Percentiles rank a stretch among this genome's conserved stretches.
phyloP scores from a whole-genome alignment of 2,888 invertebrate genomes.

The Cancer borealis region DNA sequence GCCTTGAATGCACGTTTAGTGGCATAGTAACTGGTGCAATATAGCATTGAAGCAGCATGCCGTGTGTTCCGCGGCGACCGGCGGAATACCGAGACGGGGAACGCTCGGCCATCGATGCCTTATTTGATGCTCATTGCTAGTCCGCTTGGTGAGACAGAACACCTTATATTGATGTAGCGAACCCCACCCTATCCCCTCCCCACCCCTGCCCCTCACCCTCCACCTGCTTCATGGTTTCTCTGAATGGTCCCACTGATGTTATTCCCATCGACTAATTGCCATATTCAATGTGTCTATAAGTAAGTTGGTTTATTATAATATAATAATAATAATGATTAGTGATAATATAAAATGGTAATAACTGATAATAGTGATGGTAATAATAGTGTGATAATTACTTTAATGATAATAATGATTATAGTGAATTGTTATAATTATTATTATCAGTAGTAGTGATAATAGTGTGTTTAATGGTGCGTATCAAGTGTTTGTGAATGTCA shows the following conservation, averaged over 20 bases:
- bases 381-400: neutral
- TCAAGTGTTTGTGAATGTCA: neutral
- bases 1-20: neutral
- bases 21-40: conserved; percentile 51
- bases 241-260: neutral
- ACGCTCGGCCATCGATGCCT: conserved; percentile 46
- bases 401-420: neutral
- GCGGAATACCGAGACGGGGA: conserved; percentile 4
- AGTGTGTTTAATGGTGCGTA: neutral
- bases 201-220: neutral
- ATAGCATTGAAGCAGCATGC: conserved; percentile 33
- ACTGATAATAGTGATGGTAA: neutral
- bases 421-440: neutral
- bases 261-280: neutral
- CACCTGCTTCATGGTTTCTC: neutral
- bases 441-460: neutral
- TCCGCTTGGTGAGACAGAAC: conserved; percentile 62
- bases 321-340: neutral
- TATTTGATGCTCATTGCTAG: conserved; percentile 67
- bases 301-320: neutral
- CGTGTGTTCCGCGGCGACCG: conserved; percentile 21
- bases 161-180: conserved; percentile 28
- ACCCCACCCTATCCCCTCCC: neutral
- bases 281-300: neutral
- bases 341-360: neutral